Base-by-base conservation (phyloP, 1,140 invertebrate genomes). In the Vollenhovia emeryi region DNA sequence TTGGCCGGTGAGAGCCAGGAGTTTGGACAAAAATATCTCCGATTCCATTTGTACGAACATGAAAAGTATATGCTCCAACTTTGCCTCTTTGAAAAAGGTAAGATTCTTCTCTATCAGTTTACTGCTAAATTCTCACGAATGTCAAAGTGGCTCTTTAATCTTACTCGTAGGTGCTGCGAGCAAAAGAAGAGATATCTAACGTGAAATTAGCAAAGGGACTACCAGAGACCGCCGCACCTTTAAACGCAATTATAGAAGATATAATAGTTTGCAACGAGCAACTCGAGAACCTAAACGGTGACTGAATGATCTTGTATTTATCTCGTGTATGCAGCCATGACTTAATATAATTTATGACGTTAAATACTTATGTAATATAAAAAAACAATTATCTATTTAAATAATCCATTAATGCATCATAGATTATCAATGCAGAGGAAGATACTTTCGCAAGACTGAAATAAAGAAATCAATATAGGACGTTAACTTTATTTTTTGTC, bases 401-500 rank as follows among this genome's bases (percentile, higher is more conserved):
- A 33, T 33, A 52, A n/a, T n/a, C 43, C 2, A 43, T 2, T 30
- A 15, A 59, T 3, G 1, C 24, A 13, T 43, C 24, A 33, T 85
- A 50, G 7, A 18, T n/a, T 50, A 13, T 36, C 24, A 43, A 7
- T 36, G 3, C 48, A 75, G 48, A 62, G 5, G 15, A 1, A 30
- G 36, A 55, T 69, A 21, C 55, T 9, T 40, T 84, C 24, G 79
- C 11, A 30, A 59, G 9, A n/a, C 68, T 24, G 52, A 43, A 78
- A 88, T 50, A 78, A 87, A 84, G 82, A 15, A 33, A 66, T 62
- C 4, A 60, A 62, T 9, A 45, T 36, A 55, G 18, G 50, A 73
- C 74, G 86, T 79, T 87, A 59, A 62, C 88, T 92, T 90, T 87
- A 82, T 87, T 91, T 87, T 68, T 86, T 88, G 88, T 90, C 92